Evolutionary conservation across 2,888 invertebrate genomes (phyloP).

Genomic region (Drosophila longiperda): DNA sequence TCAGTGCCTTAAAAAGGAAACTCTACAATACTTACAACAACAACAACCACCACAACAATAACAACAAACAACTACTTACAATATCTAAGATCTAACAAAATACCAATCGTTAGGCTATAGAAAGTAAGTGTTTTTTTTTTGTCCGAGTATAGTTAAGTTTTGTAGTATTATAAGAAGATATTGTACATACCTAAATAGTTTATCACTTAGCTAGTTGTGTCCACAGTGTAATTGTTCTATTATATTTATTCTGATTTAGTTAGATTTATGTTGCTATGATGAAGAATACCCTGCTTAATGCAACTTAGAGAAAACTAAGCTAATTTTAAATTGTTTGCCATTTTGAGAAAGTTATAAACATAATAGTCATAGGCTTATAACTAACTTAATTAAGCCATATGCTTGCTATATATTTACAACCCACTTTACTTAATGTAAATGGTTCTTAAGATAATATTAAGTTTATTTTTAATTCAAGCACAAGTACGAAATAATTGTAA

Average conservation of each 20-base stretch:
- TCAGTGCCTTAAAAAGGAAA: conserved; percentile 74
- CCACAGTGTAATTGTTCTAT: conserved; percentile 32
- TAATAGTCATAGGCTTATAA: conserved; percentile 62
- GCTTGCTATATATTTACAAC: conserved; percentile 50
- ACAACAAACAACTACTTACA: conserved; percentile 42
- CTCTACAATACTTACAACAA: conserved; percentile 31
- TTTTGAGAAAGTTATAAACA: conserved; percentile 58
- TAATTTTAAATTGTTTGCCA: conserved; percentile 65
- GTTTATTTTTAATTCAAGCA: conserved; percentile 14
- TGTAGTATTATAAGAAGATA: conserved; percentile 10
- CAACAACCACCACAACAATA: neutral
- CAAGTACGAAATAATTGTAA: conserved; percentile 25
- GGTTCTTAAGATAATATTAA: conserved; percentile 21
- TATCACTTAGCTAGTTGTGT: conserved; percentile 21
- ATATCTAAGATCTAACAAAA: conserved; percentile 23
- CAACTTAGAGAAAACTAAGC: conserved; percentile 7
- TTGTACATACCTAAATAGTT: conserved; percentile 32
- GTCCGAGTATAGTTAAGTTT: conserved; percentile 48
- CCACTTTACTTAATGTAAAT: conserved; percentile 3
- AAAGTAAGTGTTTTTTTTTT: conserved; percentile 61
- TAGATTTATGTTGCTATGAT: neutral
- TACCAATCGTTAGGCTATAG: conserved; percentile 59
- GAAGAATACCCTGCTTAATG: neutral
- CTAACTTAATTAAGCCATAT: conserved; percentile 52
- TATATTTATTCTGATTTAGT: conserved; percentile 57